Conservation (phyloP, 2,888 invertebrate genomes). For the Uropetala carovei region DNA sequence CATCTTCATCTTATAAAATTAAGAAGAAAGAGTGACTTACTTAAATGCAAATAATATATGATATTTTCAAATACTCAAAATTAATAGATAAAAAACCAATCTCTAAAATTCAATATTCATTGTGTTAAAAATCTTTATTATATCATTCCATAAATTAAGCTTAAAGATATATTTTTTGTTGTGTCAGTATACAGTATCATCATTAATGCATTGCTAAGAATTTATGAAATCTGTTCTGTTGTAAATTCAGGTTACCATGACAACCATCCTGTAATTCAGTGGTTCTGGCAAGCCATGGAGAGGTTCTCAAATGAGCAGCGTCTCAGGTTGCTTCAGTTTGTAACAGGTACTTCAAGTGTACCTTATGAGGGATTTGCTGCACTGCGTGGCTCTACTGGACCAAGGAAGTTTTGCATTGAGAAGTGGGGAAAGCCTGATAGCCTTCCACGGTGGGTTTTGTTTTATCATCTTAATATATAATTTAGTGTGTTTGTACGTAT, state of each 20-base stretch:
- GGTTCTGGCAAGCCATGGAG: slow-evolving; percentile 99
- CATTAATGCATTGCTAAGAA: neutral
- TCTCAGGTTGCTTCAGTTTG: slow-evolving; percentile 94
- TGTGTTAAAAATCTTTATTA: no score
- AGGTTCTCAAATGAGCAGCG: slow-evolving; percentile 96
- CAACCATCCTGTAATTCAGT: slow-evolving; percentile 94
- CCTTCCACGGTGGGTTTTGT: slow-evolving; percentile 83
- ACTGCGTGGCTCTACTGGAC: slow-evolving; percentile 95
- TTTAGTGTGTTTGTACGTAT: no score
- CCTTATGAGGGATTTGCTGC: slow-evolving; percentile 98
- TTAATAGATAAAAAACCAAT: no score
- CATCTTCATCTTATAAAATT: no score
- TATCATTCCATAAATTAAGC: no score
- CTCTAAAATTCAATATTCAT: no score
- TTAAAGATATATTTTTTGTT: neutral
- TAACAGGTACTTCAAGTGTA: slow-evolving; percentile 98
- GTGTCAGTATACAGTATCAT: neutral
- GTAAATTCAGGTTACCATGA: slow-evolving; percentile 89
- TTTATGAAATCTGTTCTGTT: neutral
- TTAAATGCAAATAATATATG: no score
- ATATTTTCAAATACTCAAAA: no score
- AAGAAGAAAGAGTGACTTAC: no score
- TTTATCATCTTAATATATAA: neutral
- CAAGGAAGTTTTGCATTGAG: slow-evolving; percentile 96
- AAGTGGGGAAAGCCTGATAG: slow-evolving; percentile 98